These are phyloP conservation scores for Hoplodrina blanda DNA, from an alignment of 2,888 invertebrate genomes.

Conservation along the genomic window DNA sequence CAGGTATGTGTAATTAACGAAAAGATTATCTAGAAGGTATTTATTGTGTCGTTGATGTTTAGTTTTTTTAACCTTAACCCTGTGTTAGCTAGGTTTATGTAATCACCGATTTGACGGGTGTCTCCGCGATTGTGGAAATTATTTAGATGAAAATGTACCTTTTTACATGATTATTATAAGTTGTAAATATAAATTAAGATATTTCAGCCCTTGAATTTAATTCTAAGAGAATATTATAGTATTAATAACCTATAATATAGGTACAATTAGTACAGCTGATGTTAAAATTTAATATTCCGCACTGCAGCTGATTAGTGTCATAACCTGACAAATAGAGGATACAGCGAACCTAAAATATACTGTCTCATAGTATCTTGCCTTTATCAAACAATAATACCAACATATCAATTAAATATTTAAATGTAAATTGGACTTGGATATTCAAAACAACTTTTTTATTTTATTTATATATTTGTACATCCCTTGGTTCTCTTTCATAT, in stretches of 20 bases:
- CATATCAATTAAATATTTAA: neutral
- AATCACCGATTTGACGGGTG: conserved; percentile 85
- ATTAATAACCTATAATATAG: conserved; percentile 50
- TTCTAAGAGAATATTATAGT: conserved; percentile 1
- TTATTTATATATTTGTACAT: too few relatives aligned
- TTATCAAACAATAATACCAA: too few relatives aligned
- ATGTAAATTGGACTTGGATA: neutral
- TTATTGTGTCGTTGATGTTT: conserved; percentile 34
- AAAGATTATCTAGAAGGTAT: conserved; percentile 23
- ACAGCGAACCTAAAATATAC: neutral
- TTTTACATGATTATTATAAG: conserved; percentile 7
- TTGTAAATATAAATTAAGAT: neutral
- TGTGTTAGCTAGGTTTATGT: conserved; percentile 86
- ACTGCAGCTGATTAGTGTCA: conserved; percentile 27
- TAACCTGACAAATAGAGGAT: neutral
- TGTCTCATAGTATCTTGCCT: neutral
- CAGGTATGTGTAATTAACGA: conserved; percentile 88
- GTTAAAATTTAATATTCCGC: neutral
- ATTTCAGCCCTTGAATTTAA: neutral
- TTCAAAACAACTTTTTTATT: too few relatives aligned
- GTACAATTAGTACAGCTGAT: conserved; percentile 29
- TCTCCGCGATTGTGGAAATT: conserved; percentile 56
- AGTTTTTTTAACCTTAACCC: conserved; percentile 75
- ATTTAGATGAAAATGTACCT: conserved; percentile 29
- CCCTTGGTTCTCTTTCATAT: neutral